These are phyloP conservation scores for Drosophila punjabiensis DNA, from an alignment of 1,140 invertebrate species.

Conservation along the genomic window DNA sequence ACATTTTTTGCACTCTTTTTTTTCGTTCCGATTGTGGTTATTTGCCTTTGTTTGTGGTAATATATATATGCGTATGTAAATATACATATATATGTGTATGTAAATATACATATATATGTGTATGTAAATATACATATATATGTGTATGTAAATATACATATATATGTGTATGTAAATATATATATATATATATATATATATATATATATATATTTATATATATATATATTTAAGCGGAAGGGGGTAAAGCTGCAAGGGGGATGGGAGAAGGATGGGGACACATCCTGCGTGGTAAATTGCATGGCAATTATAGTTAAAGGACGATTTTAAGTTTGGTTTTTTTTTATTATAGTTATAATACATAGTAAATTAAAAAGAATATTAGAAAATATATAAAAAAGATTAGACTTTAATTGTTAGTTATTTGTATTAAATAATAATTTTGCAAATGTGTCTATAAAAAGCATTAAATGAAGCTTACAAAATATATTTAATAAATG, in stretches of 20 bases:
- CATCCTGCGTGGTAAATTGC: constrained; percentile 16
- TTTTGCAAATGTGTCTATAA: too few species aligned
- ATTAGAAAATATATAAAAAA: too few species aligned
- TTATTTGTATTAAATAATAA: too few species aligned
- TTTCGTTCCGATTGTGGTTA: constrained; percentile 25
- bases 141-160: too few species aligned
- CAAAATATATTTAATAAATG: too few species aligned
- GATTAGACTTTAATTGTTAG: too few species aligned
- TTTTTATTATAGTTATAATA: too few species aligned
- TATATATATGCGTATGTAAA: too few species aligned
- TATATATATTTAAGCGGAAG: background rate
- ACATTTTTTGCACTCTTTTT: constrained; percentile 41
- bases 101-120: too few species aligned
- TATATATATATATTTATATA: background rate
- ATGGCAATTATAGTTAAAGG: constrained; percentile 10
- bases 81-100: background rate
- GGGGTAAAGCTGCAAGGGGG: background rate
- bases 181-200: background rate
- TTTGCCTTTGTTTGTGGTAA: constrained; percentile 31
- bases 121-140: background rate
- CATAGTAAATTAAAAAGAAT: too few species aligned
- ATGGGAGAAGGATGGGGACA: background rate
- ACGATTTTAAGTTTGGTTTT: background rate
- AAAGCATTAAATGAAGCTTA: too few species aligned
- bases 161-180: too few species aligned